Percentiles rank a stretch among this genome's conserved stretches.
phyloP scores from a whole-genome alignment of 2,797 vertebrate species.

The Heliangelus exortis region DNA sequence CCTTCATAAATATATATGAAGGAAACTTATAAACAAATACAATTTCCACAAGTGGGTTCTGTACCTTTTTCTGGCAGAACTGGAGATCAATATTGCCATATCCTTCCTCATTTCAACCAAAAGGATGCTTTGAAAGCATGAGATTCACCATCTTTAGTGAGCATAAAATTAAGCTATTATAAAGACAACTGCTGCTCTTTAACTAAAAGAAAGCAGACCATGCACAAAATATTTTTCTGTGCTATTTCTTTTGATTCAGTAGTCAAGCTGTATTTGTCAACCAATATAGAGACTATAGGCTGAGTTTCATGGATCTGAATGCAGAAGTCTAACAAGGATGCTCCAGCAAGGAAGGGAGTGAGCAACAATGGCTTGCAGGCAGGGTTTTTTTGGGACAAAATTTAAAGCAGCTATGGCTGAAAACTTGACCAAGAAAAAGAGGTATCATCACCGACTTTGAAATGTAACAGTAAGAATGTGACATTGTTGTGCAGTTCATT shows the following conservation, averaged over 20 bases:
- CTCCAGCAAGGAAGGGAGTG: background rate
- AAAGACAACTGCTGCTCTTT: background rate
- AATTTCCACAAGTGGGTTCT: background rate
- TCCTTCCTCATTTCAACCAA: background rate
- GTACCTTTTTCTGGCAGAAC: background rate
- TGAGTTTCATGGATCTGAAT: background rate
- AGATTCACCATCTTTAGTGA: background rate
- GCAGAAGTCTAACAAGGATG: background rate
- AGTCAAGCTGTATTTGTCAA: slow-evolving; percentile 23
- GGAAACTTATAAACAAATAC: background rate
- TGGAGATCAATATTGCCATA: background rate
- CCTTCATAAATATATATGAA: background rate
- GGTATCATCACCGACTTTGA: slow-evolving; percentile 32
- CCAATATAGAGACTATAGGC: background rate
- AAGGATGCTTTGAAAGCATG: background rate
- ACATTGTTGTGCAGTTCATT: background rate
- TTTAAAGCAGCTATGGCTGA: background rate
- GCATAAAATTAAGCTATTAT: background rate
- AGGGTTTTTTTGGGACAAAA: background rate
- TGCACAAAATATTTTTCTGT: background rate
- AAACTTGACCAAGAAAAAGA: slow-evolving; percentile 27
- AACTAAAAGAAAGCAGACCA: background rate
- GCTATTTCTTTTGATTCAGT: slow-evolving; percentile 50
- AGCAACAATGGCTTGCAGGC: background rate
- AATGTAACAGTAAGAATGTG: slow-evolving; percentile 39